Base-by-base conservation (phyloP, 1,140 invertebrate species). In the Vollenhovia emeryi region DNA sequence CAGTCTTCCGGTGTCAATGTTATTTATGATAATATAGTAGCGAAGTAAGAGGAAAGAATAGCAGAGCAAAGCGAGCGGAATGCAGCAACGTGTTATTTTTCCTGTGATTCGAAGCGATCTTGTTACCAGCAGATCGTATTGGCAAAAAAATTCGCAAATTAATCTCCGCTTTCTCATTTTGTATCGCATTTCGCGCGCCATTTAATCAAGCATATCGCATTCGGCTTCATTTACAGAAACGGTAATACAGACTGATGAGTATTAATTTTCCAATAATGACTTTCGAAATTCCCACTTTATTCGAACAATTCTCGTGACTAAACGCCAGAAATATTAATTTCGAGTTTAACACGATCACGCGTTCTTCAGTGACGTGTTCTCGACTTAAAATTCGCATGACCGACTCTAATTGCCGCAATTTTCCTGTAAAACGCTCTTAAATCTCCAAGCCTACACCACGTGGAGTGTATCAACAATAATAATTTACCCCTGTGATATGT, bases 221-320 rank as follows among this genome's bases (percentile, higher is more conserved):
- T 78, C n/a, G 43, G 15, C 40, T 78, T 78, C 43, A 78, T 78
- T 78, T 64, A 78, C 27, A 45, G 43, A 64, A 78, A 48, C 15
- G 13, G 3, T 78, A 66, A 78, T 78, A 66, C 43, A 78, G 27
- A 64, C 40, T 64, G 30, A 78, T 78, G 30, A 64, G 75, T 78
- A 62, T 62, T 76, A 50, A 64, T 66, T 78, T 78, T 78, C 75
- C 30, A n/a, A 64, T 78, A 78, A 78, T 62, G 59, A 40, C 57
- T 78, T 78, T 78, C 27, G 59, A 78, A 78, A 78, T 78, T 78
- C 15, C 43, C 13, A 78, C 59, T 78, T 78, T 78, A 78, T 78
- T 78, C 27, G 27, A 50, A 13, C 59, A 64, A 78, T 78, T 66
- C n/a, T 78, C 57, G 43, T 24, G 15, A 43, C 48, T 76, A 76